Base-by-base conservation (phyloP, 1,140 invertebrate species). In the Plectus sambesii region DNA sequence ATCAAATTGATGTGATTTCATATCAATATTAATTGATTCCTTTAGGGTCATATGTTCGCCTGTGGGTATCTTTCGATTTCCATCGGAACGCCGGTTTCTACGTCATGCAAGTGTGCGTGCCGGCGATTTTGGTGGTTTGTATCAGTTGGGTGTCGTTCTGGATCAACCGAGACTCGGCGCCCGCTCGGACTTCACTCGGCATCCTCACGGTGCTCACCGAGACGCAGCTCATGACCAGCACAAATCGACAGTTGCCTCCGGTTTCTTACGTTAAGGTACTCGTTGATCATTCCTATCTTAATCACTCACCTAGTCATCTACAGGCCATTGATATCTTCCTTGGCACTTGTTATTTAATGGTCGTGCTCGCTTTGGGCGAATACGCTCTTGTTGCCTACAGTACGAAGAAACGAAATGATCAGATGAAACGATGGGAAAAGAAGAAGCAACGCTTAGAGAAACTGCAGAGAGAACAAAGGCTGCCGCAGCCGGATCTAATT, bases 61-160 rank as follows among this genome's bases (percentile, higher is more conserved):
- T 96, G 78, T 83, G 86, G 55, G 90, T 87, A 76, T 85, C 90
- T 76, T 90, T 96, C 73, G 86, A 89, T 75, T 93, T 96, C 76
- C 87, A 89, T 55, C 82, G 89, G 55, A 90, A 86, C 63, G 89
- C 93, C 84, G 89, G 89, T 66, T 94, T 93, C 79, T 94, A 94
- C 78, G 78, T 96, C 67, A 93, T 94, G 74, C 89, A 94, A 77
- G 94, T 93, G 73, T 94, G 93, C 78, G 89, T 94, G 75, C 89
- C 89, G 61, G 92, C 88, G 70, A 85, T 85, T 70, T 80, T 96
- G 70, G 93, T 96, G 74, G 89, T 96, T 73, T 88, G 93, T 74
- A 89, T 94, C 76, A 90, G 86, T 62, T 94, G 89, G 89, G 87
- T 93, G 17, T 72, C 69, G 17, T 73, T 73, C 55, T 73, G 71